phyloP scores from a whole-genome alignment of 2,888 invertebrate genomes.

The Neoscelio sp. region DNA sequence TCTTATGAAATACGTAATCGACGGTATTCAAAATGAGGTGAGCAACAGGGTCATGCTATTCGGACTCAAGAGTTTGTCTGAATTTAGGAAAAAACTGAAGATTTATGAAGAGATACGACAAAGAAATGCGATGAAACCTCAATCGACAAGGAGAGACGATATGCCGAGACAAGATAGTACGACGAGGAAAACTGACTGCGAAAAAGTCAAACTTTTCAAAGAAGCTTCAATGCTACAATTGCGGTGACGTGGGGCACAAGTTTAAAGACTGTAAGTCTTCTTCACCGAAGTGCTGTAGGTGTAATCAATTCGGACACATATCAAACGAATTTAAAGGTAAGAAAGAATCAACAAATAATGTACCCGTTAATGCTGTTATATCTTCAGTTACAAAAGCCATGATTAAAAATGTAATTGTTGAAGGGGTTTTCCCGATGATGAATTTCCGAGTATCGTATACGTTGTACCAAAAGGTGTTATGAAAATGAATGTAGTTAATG shows the following conservation, averaged over 20 bases:
- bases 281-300: background rate
- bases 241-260: too few species aligned
- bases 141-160: too few species aligned
- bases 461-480: background rate
- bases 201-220: too few species aligned
- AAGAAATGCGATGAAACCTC: too few species aligned
- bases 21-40: background rate
- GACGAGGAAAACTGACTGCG: too few species aligned
- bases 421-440: background rate
- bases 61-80: too few species aligned
- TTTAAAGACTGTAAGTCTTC: too few species aligned
- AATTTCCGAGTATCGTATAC: background rate
- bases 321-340: background rate
- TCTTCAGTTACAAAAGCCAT: background rate
- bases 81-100: too few species aligned
- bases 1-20: slow-evolving; percentile 36
- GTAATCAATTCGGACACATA: background rate
- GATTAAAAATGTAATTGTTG: background rate
- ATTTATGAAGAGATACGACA: too few species aligned
- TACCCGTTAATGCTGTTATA: background rate
- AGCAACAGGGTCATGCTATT: too few species aligned
- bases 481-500: background rate
- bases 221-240: too few species aligned
- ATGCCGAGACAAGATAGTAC: too few species aligned
- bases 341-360: background rate